These are phyloP conservation scores for Oreochromis niloticus DNA, from an alignment of 2,113 vertebrate species.

Conservation along the genomic window DNA sequence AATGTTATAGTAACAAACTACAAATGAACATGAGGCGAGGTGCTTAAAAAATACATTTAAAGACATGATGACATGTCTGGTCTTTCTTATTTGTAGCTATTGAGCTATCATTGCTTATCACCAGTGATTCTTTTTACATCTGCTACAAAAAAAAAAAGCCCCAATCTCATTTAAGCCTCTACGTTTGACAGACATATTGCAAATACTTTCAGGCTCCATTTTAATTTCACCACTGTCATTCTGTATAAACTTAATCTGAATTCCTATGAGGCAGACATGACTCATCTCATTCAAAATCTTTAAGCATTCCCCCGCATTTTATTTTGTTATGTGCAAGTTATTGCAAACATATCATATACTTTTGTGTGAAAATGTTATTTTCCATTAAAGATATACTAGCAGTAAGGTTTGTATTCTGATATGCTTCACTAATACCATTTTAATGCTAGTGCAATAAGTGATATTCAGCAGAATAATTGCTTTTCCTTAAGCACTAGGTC, in stretches of 20 bases:
- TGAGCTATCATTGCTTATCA: neutral
- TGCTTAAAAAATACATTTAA: neutral
- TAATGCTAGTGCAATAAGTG: neutral
- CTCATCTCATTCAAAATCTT: neutral
- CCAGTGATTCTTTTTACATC: neutral
- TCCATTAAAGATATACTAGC: neutral
- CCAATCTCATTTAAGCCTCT: neutral
- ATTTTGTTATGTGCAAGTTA: conserved; percentile 4
- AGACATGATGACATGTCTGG: neutral
- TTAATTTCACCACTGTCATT: neutral
- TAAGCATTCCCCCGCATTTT: neutral
- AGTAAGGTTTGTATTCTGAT: neutral
- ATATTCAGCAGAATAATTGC: neutral
- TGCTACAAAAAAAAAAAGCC: neutral
- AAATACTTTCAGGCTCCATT: neutral
- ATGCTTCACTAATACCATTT: neutral
- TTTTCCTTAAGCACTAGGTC: neutral
- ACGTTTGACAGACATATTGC: neutral
- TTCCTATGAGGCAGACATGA: neutral
- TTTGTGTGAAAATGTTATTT: neutral
- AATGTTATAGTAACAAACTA: neutral
- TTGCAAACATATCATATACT: neutral
- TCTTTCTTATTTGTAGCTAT: neutral
- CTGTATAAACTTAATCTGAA: neutral
- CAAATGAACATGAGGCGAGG: neutral